Conservation (phyloP, 2,888 invertebrate species). For the Tinea semifulvella region DNA sequence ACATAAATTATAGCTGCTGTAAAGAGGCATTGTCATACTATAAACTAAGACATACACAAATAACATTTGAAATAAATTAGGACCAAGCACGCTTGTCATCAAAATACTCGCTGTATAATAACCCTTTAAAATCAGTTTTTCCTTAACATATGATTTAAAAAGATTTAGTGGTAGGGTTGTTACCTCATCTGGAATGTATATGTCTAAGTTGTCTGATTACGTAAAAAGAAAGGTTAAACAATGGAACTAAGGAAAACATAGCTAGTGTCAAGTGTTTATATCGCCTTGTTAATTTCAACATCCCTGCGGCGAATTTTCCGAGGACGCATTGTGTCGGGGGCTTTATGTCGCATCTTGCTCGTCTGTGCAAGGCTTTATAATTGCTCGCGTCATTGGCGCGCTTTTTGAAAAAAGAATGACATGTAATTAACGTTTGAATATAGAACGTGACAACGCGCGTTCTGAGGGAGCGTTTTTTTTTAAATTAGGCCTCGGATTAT, state of each 20-base stretch:
- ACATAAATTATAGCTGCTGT: too few species aligned
- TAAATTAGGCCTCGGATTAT: constrained; percentile 51
- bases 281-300: constrained; percentile 67
- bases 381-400: constrained; percentile 66
- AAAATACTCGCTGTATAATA: too few species aligned
- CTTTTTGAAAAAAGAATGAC: constrained; percentile 67
- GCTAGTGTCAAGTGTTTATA: constrained; percentile 66
- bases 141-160: too few species aligned
- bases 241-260: constrained; percentile 54
- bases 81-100: too few species aligned
- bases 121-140: too few species aligned
- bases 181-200: too few species aligned
- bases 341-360: constrained; percentile 65
- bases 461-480: constrained; percentile 57
- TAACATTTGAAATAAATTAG: too few species aligned
- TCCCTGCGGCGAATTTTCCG: constrained; percentile 65
- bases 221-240: constrained; percentile 26
- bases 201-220: constrained; percentile 25
- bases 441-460: constrained; percentile 65
- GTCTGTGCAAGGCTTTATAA: constrained; percentile 63
- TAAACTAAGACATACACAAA: too few species aligned
- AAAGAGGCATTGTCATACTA: too few species aligned
- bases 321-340: constrained; percentile 64
- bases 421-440: constrained; percentile 67
- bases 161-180: too few species aligned